phyloP scores from a whole-genome alignment of 1,140 invertebrate genomes.

The Muscidifurax raptorellus region DNA sequence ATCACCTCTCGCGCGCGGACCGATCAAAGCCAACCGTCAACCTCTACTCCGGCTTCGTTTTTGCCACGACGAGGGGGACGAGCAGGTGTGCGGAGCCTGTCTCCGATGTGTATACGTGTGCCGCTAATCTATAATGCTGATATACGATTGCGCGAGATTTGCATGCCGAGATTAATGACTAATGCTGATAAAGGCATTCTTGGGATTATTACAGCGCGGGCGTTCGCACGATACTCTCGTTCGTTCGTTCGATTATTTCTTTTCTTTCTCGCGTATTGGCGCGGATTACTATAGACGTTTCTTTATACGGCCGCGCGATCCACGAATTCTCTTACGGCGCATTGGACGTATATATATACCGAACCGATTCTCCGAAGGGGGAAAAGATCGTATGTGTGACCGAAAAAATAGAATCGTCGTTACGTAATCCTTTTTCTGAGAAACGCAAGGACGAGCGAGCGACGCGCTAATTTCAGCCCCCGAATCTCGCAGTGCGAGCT shows the following conservation, averaged over 20 bases:
- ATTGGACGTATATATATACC: too few relatives aligned
- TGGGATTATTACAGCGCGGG: neutral
- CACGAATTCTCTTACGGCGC: too few relatives aligned
- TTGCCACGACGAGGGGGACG: neutral
- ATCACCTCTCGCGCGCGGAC: conserved; percentile 6
- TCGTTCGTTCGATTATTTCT: neutral
- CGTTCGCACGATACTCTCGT: neutral
- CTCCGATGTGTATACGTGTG: neutral
- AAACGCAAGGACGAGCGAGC: too few relatives aligned
- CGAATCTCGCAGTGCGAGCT: too few relatives aligned
- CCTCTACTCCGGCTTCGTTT: neutral
- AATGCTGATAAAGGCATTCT: neutral
- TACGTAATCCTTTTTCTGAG: too few relatives aligned
- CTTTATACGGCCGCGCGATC: too few relatives aligned
- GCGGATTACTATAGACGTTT: too few relatives aligned
- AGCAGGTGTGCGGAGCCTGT: neutral
- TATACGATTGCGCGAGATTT: neutral
- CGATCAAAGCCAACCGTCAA: neutral
- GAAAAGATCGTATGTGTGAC: too few relatives aligned
- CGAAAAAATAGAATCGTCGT: too few relatives aligned
- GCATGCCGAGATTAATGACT: neutral
- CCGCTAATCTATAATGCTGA: neutral
- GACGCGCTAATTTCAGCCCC: too few relatives aligned
- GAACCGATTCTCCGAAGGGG: too few relatives aligned
- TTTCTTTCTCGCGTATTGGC: too few relatives aligned